Evolutionary conservation across 2,797 vertebrate genomes (phyloP), one percentile per base, ranked within the genome.

Genomic region (Tapera naevia): DNA sequence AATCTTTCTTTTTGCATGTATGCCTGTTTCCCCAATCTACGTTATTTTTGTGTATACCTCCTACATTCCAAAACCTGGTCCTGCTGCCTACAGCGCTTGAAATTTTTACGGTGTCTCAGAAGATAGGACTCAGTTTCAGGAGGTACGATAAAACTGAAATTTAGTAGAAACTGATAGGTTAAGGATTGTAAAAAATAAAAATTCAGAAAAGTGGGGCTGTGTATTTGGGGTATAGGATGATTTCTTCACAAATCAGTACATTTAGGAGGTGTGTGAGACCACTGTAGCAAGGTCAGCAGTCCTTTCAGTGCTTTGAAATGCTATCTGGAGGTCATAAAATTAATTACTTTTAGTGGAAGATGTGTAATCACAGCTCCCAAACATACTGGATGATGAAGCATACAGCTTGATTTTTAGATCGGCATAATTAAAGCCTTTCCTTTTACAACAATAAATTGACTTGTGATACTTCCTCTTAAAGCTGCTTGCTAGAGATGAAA

Each of bases 311-410:
- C 39, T 54, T 33, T 54, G 39, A 74, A 78, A 33, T 16, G 17
- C 32, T 37, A 2, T 41, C 54, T 73, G 50, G 24, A 16, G 46
- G 45, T 27, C 9, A 14, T 15, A 39, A 76, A 58, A 41, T 61
- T 23, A 7, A 24, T 51, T 10, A 25, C 11, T 60, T n/a, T 53
- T 8, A 45, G 53, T 61, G 37, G 35, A 61, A 80, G 74, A 15
- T 53, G 43, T 1, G 2, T 64, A 35, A 43, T 35, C 56, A 8
- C 62, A 28, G n/a, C 35, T 65, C 24, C 24, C 28, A 64, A 35
- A 73, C 24, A 16, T 25, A 50, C 2, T 0, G 0, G 51, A 9
- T 50, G 39, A 33, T 69, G 41, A 64, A 65, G n/a, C 16, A 22
- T 11, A 61, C 45, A 54, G 50, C 50, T 48, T 1, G 3, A 17